Evolutionary conservation across 2,888 invertebrate species (phyloP).

Genomic region (Dryococelus australis): DNA sequence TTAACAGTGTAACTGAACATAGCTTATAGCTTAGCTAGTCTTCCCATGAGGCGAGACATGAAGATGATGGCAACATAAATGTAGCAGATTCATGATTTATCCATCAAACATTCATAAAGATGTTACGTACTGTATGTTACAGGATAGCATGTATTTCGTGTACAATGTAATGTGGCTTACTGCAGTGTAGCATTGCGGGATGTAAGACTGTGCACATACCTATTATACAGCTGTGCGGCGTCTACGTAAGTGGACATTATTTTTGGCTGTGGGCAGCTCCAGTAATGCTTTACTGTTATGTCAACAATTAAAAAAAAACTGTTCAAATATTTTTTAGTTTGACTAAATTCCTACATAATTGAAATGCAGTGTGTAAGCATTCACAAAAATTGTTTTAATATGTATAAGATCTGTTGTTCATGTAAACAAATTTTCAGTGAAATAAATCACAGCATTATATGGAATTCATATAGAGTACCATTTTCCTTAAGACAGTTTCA

Average conservation of each 20-base stretch:
- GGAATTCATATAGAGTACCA: not conserved
- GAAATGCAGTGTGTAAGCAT: conserved; percentile 16
- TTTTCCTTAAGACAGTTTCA: conserved; percentile 37
- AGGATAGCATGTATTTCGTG: conserved; percentile 7
- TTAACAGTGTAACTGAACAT: not conserved
- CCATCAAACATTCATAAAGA: not conserved
- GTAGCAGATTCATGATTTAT: not conserved
- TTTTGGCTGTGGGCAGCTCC: conserved; percentile 16
- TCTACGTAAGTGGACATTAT: not conserved
- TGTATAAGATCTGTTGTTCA: not conserved
- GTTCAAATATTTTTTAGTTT: not conserved
- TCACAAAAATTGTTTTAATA: not conserved
- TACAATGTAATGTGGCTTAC: conserved; percentile 7
- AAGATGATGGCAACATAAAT: not conserved
- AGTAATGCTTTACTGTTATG: not conserved
- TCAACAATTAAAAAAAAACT: not conserved
- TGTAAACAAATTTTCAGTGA: not conserved
- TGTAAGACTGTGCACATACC: conserved; percentile 1
- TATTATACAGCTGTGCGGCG: not conserved
- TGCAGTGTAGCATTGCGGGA: not conserved
- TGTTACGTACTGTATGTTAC: not conserved
- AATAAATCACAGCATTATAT: not conserved
- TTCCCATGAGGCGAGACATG: not conserved
- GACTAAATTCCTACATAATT: not conserved
- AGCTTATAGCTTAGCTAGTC: not conserved